Base-by-base conservation (phyloP, 2,888 invertebrate genomes). In the Cerceris rybyensis region DNA sequence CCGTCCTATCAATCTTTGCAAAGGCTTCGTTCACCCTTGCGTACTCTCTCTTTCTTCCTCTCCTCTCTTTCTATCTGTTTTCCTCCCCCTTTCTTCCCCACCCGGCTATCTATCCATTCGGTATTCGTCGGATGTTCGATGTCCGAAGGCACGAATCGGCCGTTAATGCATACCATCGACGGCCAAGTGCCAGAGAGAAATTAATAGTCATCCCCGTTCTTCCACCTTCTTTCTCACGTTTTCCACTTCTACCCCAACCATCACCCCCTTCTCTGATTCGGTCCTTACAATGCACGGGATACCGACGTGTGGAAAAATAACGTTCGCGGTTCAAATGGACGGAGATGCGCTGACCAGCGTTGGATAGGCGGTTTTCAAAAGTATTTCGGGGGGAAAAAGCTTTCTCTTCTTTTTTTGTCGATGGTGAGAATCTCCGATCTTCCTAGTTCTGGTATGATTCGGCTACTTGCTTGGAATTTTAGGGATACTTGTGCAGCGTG, bases 1-100 rank as follows among this genome's bases (percentile, higher is more conserved):
- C 87, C 83, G 83, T 88, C 87, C 90, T 90, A 90, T 90, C 90
- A 90, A 90, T 90, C 90, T 89, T 87, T 86, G 82, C 78, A 57
- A 77, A 74, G 74, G 75, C 66, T 72, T 65, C 65, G 55, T 61
- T 73, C 77, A 71, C 71, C 70, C 67, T 59, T 50, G 42, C 14
- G 6, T 65, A 13, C 83, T 69, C 57, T 55, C 75, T 60, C 16
- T 46, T 7, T 46, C 46, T 55, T 65, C 46, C 52, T 59, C 55
- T 66, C 61, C 39, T 14, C n/a, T 9, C 43, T 28, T 8, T n/a
- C 58, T 64, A 61, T 42, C 69, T 59, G 59, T 67, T 58, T 68
- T 50, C 54, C 28, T 46, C 49, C 43, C 57, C 54, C 50, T 17
- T 54, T 66, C 63, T 14, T 61, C 8, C 16, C 8, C 39, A 17